Evolutionary conservation across 2,113 vertebrate species (phyloP), one percentile per base, ranked within the genome.

Genomic region (Ranitomeya variabilis): DNA sequence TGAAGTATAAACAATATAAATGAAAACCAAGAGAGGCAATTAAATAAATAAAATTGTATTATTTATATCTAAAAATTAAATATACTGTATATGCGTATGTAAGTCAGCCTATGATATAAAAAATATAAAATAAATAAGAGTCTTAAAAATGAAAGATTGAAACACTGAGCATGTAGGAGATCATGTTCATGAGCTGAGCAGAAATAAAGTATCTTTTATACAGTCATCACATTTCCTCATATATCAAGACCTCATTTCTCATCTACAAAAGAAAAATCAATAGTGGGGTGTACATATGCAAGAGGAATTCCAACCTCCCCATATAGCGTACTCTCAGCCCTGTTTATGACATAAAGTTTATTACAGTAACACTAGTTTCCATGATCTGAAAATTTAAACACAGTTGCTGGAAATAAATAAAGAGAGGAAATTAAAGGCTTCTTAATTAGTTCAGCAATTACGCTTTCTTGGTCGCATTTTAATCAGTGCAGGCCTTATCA

Each of bases 371-470:
- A 83, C 10, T 23, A 83, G 62, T 62, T 82, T 88, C 87, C 81
- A 77, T 89, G 87, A 89, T 84, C 62, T 23, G 82, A 89, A 85
- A 78, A 85, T 84, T 85, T 89, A 85, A 84, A 85, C 81, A 31
- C 59, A 79, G 73, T 54, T 91, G 95, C 93, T 95, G 95, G 95
- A 95, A 95, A 96, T 93, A 95, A 95, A 94, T 95, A 95, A 94
- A 94, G 93, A 92, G 94, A 95, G 95, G 94, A 96, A 96, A 96
- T 96, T 95, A 96, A 95, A 96, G 95, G 95, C 95, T 96, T 95
- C 95, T 95, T 96, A 96, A 96, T 96, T 96, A 96, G 95, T 94
- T 94, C 95, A 93, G 95, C 95, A 96, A 96, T 96, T 96, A 96
- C 93, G 95, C 94, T 93, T 96, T 95, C 95, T 95, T 95, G 94